Evolutionary conservation across 2,888 invertebrate genomes (phyloP).

Genomic region (Drosophila prostipennis): DNA sequence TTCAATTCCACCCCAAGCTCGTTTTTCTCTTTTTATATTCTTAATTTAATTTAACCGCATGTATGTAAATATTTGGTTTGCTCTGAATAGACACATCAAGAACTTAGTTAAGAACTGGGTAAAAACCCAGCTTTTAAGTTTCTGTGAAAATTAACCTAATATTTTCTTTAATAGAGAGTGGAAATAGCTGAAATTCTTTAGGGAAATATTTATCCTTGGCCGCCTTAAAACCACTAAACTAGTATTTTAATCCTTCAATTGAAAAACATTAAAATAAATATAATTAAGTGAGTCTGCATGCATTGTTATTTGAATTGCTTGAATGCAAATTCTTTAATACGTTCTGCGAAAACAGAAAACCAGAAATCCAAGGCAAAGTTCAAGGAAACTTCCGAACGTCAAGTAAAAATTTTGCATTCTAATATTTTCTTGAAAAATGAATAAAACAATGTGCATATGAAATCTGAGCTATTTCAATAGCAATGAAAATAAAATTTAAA

Average conservation of each 20-base stretch:
- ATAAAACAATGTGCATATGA: neutral
- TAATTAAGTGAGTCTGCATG: neutral
- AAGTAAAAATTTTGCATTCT: neutral
- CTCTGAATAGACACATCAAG: neutral
- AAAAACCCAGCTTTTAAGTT: too few species aligned
- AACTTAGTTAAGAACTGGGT: too few species aligned
- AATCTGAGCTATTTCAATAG: neutral
- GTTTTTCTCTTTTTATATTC: neutral
- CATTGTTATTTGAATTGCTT: neutral
- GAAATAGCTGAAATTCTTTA: neutral
- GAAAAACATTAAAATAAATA: conserved; percentile 2
- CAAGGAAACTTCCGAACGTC: neutral
- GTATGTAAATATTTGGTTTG: neutral
- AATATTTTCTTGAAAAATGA: neutral
- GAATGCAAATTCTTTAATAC: conserved; percentile 2
- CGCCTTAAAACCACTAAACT: neutral
- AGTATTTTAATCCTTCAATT: neutral
- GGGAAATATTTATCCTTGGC: neutral
- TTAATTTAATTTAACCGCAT: neutral
- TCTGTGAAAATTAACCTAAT: neutral
- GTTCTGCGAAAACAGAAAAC: neutral
- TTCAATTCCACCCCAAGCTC: neutral
- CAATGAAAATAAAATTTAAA: too few species aligned
- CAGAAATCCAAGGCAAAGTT: neutral
- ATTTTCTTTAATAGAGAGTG: neutral